phyloP scores from a whole-genome alignment of 1,140 invertebrate species.

The Zaprionus tsacasi region DNA sequence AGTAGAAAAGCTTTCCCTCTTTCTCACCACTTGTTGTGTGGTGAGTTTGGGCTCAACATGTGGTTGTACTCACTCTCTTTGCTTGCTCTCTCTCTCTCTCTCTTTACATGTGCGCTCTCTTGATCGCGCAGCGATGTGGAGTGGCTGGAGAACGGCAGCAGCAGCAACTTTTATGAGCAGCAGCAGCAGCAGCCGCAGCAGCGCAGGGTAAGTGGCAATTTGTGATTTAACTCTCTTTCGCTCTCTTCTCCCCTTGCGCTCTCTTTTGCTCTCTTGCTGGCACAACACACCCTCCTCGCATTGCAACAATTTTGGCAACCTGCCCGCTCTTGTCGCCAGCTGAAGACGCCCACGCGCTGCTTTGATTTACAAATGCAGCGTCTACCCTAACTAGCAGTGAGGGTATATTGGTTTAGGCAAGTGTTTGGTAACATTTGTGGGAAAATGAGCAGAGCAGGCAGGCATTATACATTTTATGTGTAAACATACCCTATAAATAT shows the following conservation, averaged over 20 bases:
- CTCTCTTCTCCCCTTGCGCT: not conserved
- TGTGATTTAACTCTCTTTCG: not conserved
- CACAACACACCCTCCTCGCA: conserved; percentile 44
- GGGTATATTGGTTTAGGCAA: not conserved
- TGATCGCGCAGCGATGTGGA: conserved; percentile 72
- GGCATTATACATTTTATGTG: not conserved
- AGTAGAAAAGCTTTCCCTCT: conserved; percentile 23
- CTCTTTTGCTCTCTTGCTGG: not conserved
- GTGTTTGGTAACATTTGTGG: not conserved
- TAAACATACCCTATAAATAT: not conserved
- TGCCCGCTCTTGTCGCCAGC: conserved; percentile 68
- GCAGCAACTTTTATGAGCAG: conserved; percentile 70
- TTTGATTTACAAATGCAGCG: conserved; percentile 60
- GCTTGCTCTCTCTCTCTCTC: conserved; percentile 22
- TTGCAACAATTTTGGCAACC: conserved; percentile 72
- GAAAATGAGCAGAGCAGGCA: not conserved
- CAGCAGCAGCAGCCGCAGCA: conserved; percentile 60
- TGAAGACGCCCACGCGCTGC: conserved; percentile 57
- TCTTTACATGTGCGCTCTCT: conserved; percentile 20
- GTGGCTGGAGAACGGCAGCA: conserved; percentile 69
- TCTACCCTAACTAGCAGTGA: conserved; percentile 11
- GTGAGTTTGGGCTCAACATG: conserved; percentile 71
- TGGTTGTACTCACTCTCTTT: conserved; percentile 49
- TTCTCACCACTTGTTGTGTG: conserved; percentile 65
- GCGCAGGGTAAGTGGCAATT: conserved; percentile 64